Conservation (phyloP, 2,888 invertebrate genomes). For the Chrysodeixis includens region DNA sequence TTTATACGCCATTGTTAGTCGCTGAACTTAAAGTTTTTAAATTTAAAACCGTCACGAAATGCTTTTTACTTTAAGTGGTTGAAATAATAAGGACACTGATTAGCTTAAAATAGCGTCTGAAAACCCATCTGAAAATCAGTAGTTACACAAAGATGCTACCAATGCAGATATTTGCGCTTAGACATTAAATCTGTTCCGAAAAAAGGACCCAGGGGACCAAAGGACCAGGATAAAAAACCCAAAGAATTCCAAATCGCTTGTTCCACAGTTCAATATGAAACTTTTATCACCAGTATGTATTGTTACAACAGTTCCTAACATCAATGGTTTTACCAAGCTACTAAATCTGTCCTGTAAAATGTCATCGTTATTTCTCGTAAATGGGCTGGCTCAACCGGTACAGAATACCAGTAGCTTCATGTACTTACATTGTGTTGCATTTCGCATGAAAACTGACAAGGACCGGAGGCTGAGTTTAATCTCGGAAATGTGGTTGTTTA, state of each 20-base stretch:
- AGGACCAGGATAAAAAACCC: background rate
- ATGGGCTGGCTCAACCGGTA: background rate
- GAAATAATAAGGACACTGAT: no score
- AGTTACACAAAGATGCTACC: no score
- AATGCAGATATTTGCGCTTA: no score
- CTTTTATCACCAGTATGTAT: background rate
- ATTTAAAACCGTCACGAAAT: no score
- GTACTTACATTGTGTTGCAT: slow-evolving; percentile 4
- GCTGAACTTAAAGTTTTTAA: no score
- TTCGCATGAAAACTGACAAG: slow-evolving; percentile 4
- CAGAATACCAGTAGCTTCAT: background rate
- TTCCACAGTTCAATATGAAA: background rate
- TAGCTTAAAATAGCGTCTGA: no score
- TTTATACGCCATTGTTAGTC: slow-evolving; percentile 19
- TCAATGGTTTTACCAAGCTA: slow-evolving; percentile 4
- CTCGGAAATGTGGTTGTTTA: slow-evolving; percentile 4
- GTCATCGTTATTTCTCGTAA: slow-evolving; percentile 4
- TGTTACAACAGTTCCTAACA: background rate
- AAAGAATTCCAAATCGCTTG: background rate
- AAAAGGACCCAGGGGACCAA: no score
- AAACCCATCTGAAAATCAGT: no score
- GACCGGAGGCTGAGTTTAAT: slow-evolving; percentile 1
- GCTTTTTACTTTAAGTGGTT: no score
- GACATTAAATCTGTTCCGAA: no score
- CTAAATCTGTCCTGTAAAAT: slow-evolving; percentile 3